Percentiles rank a stretch among this genome's conserved stretches.
Conservation (phyloP, 1,140 invertebrate species). For the Coptotermes formosanus region DNA sequence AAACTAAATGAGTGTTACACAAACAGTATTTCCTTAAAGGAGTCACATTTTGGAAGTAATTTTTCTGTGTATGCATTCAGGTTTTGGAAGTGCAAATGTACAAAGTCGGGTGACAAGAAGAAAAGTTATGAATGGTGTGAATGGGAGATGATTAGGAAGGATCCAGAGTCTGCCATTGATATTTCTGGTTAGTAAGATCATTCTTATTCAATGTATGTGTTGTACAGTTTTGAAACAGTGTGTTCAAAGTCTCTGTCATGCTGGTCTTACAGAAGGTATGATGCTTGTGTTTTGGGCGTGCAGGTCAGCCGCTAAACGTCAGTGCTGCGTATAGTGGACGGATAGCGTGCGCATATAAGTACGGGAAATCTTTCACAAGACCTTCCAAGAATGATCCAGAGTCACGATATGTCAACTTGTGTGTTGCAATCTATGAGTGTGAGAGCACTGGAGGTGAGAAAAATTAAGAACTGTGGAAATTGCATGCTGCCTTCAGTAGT, state of each 20-base stretch:
- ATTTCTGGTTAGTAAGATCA: conserved; percentile 61
- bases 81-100: conserved; percentile 80
- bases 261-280: too few relatives aligned
- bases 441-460: conserved; percentile 90
- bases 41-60: not conserved
- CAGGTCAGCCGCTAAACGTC: conserved; percentile 85
- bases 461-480: not conserved
- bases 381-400: conserved; percentile 74
- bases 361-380: conserved; percentile 79
- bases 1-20: too few relatives aligned
- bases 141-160: conserved; percentile 85
- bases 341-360: conserved; percentile 95
- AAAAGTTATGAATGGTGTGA: conserved; percentile 78
- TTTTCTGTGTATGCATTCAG: conserved; percentile 43
- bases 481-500: not conserved
- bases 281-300: conserved; percentile 33
- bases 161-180: conserved; percentile 81
- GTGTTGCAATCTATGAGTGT: conserved; percentile 98
- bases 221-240: too few relatives aligned
- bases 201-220: too few relatives aligned
- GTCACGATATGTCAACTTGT: conserved; percentile 87
- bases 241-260: too few relatives aligned
- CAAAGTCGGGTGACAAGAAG: conserved; percentile 51
- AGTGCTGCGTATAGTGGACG: conserved; percentile 96
- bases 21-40: too few relatives aligned